Evolutionary conservation across 2,113 vertebrate genomes (phyloP).

Genomic region (Macheiramphus alcinus): DNA sequence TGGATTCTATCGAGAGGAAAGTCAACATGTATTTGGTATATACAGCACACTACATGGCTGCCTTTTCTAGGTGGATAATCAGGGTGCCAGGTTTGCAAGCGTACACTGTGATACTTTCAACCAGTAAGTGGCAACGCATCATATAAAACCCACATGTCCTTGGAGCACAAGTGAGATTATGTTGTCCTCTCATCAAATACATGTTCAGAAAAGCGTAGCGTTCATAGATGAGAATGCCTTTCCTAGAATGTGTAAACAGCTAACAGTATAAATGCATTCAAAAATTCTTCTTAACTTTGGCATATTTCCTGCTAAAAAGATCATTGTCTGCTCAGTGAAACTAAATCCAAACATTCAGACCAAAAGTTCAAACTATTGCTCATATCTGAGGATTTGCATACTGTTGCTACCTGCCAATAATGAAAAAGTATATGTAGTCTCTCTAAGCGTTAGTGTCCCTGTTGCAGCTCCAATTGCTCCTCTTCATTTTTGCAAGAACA

Average conservation of each 20-base stretch:
- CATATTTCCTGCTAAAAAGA: neutral
- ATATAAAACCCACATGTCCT: neutral
- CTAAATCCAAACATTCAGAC: neutral
- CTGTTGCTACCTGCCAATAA: neutral
- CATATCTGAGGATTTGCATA: neutral
- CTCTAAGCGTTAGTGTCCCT: neutral
- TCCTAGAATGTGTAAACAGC: neutral
- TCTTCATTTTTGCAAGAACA: neutral
- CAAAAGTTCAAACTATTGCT: neutral
- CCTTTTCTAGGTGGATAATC: neutral
- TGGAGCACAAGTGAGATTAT: neutral
- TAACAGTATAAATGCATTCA: neutral
- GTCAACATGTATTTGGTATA: neutral
- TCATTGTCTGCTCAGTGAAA: neutral
- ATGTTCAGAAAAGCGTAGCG: neutral
- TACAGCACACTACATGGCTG: neutral
- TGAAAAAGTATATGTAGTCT: neutral
- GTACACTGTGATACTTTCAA: neutral
- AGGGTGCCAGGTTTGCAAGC: neutral
- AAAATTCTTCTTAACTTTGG: neutral
- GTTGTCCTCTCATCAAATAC: neutral
- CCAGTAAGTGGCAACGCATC: neutral
- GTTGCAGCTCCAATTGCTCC: neutral
- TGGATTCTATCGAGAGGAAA: neutral
- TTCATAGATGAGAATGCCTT: neutral